phyloP scores from a whole-genome alignment of 2,797 vertebrate species.

The Choloepus didactylus region DNA sequence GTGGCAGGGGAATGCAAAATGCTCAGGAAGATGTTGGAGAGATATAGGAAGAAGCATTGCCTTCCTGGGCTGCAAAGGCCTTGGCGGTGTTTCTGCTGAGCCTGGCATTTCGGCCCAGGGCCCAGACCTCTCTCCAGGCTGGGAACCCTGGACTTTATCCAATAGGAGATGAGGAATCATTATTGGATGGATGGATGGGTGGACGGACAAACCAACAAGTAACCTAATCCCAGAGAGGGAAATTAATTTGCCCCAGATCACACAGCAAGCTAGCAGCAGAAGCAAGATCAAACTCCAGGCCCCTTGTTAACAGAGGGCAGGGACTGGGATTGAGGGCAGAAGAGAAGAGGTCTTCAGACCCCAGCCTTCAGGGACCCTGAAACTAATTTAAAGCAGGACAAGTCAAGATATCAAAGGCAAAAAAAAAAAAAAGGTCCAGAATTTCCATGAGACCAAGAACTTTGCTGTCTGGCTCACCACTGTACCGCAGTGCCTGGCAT shows the following conservation, averaged over 20 bases:
- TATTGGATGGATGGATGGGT: background rate
- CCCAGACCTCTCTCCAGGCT: background rate
- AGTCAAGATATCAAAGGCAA: background rate
- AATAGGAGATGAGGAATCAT: background rate
- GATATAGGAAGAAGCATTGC: background rate
- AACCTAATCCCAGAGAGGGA: background rate
- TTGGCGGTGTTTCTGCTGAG: background rate
- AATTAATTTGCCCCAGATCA: background rate
- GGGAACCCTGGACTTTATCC: background rate
- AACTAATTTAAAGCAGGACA: background rate
- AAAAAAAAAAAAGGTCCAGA: background rate
- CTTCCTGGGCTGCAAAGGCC: background rate
- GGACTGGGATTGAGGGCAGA: background rate
- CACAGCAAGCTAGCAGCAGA: conserved; percentile 14
- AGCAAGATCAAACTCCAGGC: background rate
- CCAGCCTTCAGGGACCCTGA: background rate
- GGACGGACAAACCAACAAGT: background rate
- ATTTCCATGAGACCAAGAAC: conserved; percentile 6
- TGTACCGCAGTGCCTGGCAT: background rate
- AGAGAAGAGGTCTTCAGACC: background rate
- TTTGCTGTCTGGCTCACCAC: background rate
- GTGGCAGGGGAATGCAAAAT: background rate
- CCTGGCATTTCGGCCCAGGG: background rate
- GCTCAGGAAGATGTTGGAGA: background rate
- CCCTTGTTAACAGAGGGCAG: background rate